Evolutionary conservation across 2,888 invertebrate genomes (phyloP).

Genomic region (Stenoptilia bipunctidactyla): DNA sequence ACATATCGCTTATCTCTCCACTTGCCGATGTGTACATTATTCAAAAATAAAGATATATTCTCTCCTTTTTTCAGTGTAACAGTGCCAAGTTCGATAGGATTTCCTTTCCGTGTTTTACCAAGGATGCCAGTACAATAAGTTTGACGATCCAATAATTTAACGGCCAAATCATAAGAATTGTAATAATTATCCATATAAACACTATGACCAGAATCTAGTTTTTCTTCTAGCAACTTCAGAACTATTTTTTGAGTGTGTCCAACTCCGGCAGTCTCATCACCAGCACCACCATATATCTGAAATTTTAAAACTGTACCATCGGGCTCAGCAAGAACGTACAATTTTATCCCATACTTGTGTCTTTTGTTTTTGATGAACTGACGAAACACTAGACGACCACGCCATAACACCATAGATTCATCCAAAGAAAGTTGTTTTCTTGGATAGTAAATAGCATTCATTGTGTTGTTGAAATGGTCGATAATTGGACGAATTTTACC

Average conservation of each 20-base stretch:
- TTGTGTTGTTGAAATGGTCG: constrained; percentile 4
- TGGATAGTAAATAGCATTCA: constrained; percentile 20
- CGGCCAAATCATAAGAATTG: constrained; percentile 9
- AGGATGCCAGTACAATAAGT: neutral
- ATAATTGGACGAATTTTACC: too few relatives aligned
- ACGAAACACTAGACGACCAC: constrained; percentile 20
- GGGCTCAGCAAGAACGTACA: constrained; percentile 26
- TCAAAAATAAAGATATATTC: neutral
- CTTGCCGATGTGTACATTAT: neutral
- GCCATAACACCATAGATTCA: constrained; percentile 23
- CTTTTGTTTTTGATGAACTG: constrained; percentile 26
- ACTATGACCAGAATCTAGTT: constrained; percentile 19
- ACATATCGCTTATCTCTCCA: constrained; percentile 1
- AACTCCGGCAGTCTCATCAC: constrained; percentile 14
- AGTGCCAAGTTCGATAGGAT: too few relatives aligned
- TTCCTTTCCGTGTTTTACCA: too few relatives aligned
- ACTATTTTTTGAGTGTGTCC: constrained; percentile 20
- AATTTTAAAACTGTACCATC: constrained; percentile 22
- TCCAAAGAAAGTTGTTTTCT: constrained; percentile 18
- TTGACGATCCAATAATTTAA: neutral
- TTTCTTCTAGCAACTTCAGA: constrained; percentile 18
- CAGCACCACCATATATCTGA: constrained; percentile 15
- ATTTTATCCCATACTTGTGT: constrained; percentile 25
- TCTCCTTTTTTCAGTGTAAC: too few relatives aligned
- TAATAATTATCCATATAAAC: constrained; percentile 25